phyloP scores from a whole-genome alignment of 2,888 invertebrate genomes.

The Clistopyga incitator region DNA sequence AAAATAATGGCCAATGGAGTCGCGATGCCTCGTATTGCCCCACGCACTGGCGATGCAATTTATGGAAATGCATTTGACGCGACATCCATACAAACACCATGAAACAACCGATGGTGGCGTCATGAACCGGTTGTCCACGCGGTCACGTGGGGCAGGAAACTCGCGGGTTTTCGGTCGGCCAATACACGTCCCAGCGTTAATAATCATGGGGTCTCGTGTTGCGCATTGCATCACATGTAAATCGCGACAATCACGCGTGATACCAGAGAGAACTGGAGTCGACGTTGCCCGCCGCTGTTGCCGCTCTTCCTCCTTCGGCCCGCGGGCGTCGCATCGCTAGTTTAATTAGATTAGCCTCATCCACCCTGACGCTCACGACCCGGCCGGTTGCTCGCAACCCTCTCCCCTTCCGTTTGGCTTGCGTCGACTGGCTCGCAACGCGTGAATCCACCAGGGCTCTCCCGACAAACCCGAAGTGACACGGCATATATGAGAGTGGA shows the following conservation, averaged over 20 bases:
- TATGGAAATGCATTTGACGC: constrained; percentile 2
- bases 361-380: constrained; percentile 21
- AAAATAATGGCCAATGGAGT: not conserved
- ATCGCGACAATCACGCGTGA: constrained; percentile 78
- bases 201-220: constrained; percentile 75
- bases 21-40: not conserved
- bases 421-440: constrained; percentile 30
- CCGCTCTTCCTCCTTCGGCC: constrained; percentile 38
- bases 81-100: constrained; percentile 5
- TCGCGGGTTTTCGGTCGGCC: constrained; percentile 30
- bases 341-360: constrained; percentile 78
- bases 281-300: constrained; percentile 20
- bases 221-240: constrained; percentile 78
- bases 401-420: constrained; percentile 60
- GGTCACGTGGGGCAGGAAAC: constrained; percentile 10
- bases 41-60: not conserved
- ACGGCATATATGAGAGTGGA: constrained; percentile 32
- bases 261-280: constrained; percentile 63
- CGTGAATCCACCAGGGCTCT: constrained; percentile 65
- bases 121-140: constrained; percentile 6
- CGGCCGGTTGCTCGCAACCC: constrained; percentile 13
- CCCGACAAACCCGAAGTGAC: constrained; percentile 75
- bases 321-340: constrained; percentile 70
- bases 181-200: constrained; percentile 70
- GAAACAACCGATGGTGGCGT: constrained; percentile 20